Evolutionary conservation across 2,797 vertebrate genomes (phyloP), one percentile per base, ranked within the genome.

Genomic region (Acanthurus tractus): DNA sequence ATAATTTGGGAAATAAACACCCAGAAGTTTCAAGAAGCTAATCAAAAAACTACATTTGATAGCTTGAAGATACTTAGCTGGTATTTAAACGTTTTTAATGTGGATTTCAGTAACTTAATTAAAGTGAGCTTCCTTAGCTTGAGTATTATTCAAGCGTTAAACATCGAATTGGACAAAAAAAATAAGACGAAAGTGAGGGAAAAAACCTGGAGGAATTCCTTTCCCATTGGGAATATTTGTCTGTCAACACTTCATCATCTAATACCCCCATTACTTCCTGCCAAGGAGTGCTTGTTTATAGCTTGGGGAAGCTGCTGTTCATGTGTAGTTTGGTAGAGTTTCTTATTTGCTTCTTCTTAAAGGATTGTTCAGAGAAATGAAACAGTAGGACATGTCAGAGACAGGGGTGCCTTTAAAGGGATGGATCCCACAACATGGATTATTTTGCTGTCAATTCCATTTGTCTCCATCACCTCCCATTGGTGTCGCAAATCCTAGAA

Each of bases 271-370:
- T 70, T 48, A 50, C 53, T 54, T 63, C 12, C 6, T 67, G 23
- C 40, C 59, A 29, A 64, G 9, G 18, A 57, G 9, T 20, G 10
- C 14, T 45, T 63, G 55, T 56, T 61, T 1, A 5, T 54, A 49
- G 45, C 25, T 48, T 66, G 25, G 25, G 14, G 29, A 29, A 46
- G 63, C 54, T 59, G 63, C 18, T 0, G 2, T 45, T 78, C 23
- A 18, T 40, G 49, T 61, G 54, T 15, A 34, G 57, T 62, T 53
- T 67, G 46, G 15, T 61, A n/a, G 20, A 75, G 17, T 48, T 67
- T 79, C 76, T 84, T 77, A 66, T 64, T 55, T 49, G 48, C n/a
- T 76, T 23, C 40, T 23, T 40, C 40, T 74, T 69, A 3, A 20
- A 75, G 23, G n/a, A 53, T 53, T n/a, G 14, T 22, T 4, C 63